Base-by-base conservation (phyloP, 2,113 vertebrate genomes). In the Daphoenositta chrysoptera region DNA sequence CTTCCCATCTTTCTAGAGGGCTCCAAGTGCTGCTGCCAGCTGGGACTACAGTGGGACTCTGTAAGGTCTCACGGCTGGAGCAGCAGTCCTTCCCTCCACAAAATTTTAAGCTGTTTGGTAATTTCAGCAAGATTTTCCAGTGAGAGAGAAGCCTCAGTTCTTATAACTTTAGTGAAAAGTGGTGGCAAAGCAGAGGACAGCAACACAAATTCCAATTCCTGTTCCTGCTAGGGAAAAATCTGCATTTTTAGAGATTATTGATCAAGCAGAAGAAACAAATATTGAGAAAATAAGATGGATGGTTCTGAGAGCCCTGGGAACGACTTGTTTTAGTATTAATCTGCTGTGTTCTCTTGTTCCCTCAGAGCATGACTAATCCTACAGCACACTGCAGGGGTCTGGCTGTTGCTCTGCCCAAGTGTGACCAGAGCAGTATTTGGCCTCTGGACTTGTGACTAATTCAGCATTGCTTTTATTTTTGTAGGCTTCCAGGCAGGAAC, bases 351-450 rank as follows among this genome's bases (percentile, higher is more conserved):
- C 51, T 76, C 86, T 77, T 51, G 58, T 69, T 83, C 54, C 39
- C 87, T 83, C 64, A 45, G 76, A 90, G 89, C 68, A 57, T 92
- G 89, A 86, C 84, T 93, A 93, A 93, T 84, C 72, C 76, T 50
- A 9, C 3, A 3, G 60, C 3, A 35, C 69, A 48, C 56, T 78
- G 47, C 50, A 53, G 61, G 63, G 42, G 20, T 50, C 77, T 53
- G 64, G 45, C 68, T 83, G 31, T 40, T 4, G 6, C 44, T 76
- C 54, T 2, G 4, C 71, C 68, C 58, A 78, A 77, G 45, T 42
- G 37, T 77, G 68, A 83, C 50, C 48, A 79, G 57, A 65, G 31
- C 57, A 65, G 14, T n/a, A 22, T 42, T 65, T 80, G 72, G 44
- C 57, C 40, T 71, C 70, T 37, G 37, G 73, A 48, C 37, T 72